Base-by-base conservation (phyloP, 2,113 vertebrate species). In the Apeltes quadracus region DNA sequence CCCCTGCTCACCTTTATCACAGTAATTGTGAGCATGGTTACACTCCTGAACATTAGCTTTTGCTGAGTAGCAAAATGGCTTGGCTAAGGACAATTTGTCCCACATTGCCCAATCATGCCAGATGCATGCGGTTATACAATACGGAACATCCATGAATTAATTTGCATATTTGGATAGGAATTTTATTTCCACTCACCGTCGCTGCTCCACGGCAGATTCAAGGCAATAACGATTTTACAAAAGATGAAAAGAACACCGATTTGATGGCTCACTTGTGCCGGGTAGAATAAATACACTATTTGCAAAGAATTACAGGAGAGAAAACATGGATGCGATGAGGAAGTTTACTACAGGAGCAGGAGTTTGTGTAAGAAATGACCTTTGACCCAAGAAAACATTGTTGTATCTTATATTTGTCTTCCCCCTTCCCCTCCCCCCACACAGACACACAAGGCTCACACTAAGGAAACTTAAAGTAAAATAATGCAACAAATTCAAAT, bases 41-140 rank as follows among this genome's bases (percentile, higher is more conserved):
- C 68, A 71, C 69, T 82, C 75, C 85, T 81, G 68, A 83, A 81
- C 75, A 53, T 83, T 83, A 81, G 87, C 84, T 92, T 93, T 87
- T 93, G 91, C 92, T 92, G 92, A 93, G 85, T 91, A 79, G 87
- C 78, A 85, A 85, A 90, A 91, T 58, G 74, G 83, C 82, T 84
- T 72, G 76, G 88, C 82, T 57, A 72, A 78, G 83, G 89, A 89
- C 79, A 81, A 83, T 91, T 88, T 87, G 85, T 88, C 89, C 84
- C 83, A 77, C 73, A 64, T 76, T 75, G 83, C 72, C 86, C 87
- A 91, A 87, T 90, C 87, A 87, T 74, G 79, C 82, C 89, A 90
- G 87, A 87, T 88, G 83, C 88, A 80, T 79, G 84, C 36, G 76
- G 81, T 83, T 90, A 66, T 79, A 90, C 89, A 93, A 90, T 86